These are phyloP conservation scores for Apoda limacodes DNA, from an alignment of 2,888 invertebrate genomes.

Conservation along the genomic window DNA sequence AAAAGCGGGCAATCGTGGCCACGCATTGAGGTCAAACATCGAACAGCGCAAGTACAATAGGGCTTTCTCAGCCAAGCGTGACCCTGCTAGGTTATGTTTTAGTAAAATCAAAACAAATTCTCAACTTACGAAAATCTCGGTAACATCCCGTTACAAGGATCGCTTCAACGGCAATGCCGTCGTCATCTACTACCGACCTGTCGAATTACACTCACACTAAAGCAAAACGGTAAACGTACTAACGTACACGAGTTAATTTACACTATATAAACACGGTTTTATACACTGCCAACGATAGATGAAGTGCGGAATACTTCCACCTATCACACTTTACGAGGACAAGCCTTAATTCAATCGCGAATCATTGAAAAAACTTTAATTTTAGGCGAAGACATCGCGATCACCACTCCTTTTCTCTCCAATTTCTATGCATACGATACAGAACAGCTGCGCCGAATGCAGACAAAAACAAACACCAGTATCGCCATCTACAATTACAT, in stretches of 20 bases:
- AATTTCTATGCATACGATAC: slow-evolving; percentile 57
- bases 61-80: slow-evolving; percentile 28
- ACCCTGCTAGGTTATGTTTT: slow-evolving; percentile 39
- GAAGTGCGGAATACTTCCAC: slow-evolving; percentile 38
- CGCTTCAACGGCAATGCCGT: slow-evolving; percentile 62
- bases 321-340: slow-evolving; percentile 39
- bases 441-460: slow-evolving; percentile 64
- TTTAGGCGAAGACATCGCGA: slow-evolving; percentile 59
- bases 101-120: slow-evolving; percentile 38
- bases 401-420: slow-evolving; percentile 70
- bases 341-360: slow-evolving; percentile 35
- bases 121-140: slow-evolving; percentile 50
- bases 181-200: slow-evolving; percentile 32
- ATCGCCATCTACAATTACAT: slow-evolving; percentile 49
- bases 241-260: slow-evolving; percentile 60
- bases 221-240: slow-evolving; percentile 62
- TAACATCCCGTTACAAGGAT: slow-evolving; percentile 63
- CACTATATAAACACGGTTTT: slow-evolving; percentile 45
- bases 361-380: slow-evolving; percentile 58
- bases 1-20: slow-evolving; percentile 28
- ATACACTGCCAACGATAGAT: slow-evolving; percentile 44
- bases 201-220: slow-evolving; percentile 42
- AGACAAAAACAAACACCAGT: slow-evolving; percentile 62
- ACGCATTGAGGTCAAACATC: slow-evolving; percentile 49
- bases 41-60: slow-evolving; percentile 16